These are phyloP conservation scores for Lithosia quadra DNA, from an alignment of 2,888 invertebrate genomes.

Conservation along the genomic window DNA sequence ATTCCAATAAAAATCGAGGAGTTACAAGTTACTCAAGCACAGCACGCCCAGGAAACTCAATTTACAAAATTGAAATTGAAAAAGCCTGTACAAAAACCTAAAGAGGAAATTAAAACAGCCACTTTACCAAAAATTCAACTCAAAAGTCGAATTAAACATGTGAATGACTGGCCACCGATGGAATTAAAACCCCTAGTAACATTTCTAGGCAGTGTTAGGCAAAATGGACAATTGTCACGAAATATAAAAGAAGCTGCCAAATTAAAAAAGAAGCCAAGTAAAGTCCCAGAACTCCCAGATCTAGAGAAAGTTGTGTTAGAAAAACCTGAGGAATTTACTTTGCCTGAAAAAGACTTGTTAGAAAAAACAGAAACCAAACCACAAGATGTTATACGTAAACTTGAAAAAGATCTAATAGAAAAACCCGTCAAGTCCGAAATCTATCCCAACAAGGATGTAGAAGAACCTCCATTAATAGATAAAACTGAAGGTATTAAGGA, in stretches of 20 bases:
- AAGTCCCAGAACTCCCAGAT: constrained; percentile 83
- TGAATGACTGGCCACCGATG: constrained; percentile 88
- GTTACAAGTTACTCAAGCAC: constrained; percentile 87
- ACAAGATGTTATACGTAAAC: constrained; percentile 30
- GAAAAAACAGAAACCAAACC: constrained; percentile 9
- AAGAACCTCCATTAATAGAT: constrained; percentile 22
- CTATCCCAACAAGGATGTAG: constrained; percentile 1
- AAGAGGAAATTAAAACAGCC: constrained; percentile 71
- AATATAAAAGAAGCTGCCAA: constrained; percentile 90
- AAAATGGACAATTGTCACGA: constrained; percentile 89
- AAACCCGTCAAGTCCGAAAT: not conserved
- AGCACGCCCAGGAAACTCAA: constrained; percentile 86
- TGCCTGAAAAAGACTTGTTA: constrained; percentile 43
- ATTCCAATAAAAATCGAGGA: constrained; percentile 88
- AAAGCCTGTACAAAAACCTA: constrained; percentile 84
- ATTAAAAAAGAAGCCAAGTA: constrained; percentile 86
- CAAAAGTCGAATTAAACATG: constrained; percentile 89
- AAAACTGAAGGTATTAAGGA: constrained; percentile 7
- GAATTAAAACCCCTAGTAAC: constrained; percentile 83
- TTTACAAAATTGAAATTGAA: constrained; percentile 90
- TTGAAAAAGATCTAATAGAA: constrained; percentile 12
- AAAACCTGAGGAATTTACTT: constrained; percentile 71
- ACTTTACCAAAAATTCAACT: constrained; percentile 89
- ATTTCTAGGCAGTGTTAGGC: constrained; percentile 85
- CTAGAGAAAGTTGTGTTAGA: constrained; percentile 84